Evolutionary conservation across 1,140 invertebrate species (phyloP).

Genomic region (Chlorops oryzae): DNA sequence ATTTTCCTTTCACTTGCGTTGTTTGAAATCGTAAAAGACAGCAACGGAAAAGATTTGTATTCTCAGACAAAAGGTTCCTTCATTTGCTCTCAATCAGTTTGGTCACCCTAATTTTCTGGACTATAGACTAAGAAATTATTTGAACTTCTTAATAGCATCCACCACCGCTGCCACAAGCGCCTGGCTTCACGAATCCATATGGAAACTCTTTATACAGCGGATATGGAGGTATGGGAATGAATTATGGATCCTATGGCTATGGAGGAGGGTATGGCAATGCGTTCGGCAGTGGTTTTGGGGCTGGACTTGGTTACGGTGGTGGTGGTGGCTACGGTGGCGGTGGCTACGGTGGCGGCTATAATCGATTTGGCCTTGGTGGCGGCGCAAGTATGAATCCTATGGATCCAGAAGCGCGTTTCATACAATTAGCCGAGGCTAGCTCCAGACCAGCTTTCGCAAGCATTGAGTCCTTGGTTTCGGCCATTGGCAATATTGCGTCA

Average conservation of each 20-base stretch:
- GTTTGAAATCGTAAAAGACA: too few species aligned
- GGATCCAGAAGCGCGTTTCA: slow-evolving; percentile 57
- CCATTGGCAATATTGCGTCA: slow-evolving; percentile 88
- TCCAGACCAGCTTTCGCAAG: slow-evolving; percentile 88
- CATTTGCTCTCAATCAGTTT: too few species aligned
- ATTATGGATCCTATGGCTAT: slow-evolving; percentile 13
- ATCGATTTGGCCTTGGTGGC: slow-evolving; percentile 49
- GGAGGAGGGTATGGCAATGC: slow-evolving; percentile 38
- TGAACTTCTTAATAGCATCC: too few species aligned
- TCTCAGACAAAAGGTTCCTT: too few species aligned
- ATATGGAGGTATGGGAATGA: slow-evolving; percentile 13
- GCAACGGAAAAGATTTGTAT: too few species aligned
- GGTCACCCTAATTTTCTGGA: too few species aligned
- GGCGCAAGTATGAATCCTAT: slow-evolving; percentile 48
- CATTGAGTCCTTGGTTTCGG: slow-evolving; percentile 85
- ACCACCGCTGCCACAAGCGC: slow-evolving; percentile 29
- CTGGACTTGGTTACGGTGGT: slow-evolving; percentile 29
- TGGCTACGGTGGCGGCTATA: slow-evolving; percentile 40
- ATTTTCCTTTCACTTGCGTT: too few species aligned
- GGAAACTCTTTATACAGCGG: not conserved
- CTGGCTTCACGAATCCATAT: not conserved
- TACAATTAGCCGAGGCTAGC: slow-evolving; percentile 83
- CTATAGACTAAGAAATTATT: too few species aligned
- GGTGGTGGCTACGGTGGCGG: slow-evolving; percentile 30
- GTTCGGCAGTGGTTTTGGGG: slow-evolving; percentile 38